Evolutionary conservation across 2,113 vertebrate species (phyloP).

Genomic region (Recurvirostra avosetta): DNA sequence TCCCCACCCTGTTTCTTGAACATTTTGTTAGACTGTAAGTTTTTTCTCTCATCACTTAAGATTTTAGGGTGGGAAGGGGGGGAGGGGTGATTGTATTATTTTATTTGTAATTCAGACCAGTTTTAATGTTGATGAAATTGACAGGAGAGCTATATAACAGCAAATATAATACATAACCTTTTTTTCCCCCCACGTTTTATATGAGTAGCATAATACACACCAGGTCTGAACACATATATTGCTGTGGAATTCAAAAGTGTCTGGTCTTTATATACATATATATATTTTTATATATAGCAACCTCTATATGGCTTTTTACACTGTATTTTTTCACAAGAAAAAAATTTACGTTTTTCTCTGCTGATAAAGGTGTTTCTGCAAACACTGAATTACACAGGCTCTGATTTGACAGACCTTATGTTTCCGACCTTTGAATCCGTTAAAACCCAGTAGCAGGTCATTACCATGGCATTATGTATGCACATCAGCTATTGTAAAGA

Average conservation of each 20-base stretch:
- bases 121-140: neutral
- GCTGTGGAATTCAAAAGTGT: neutral
- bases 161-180: neutral
- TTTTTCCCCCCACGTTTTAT: accelerated
- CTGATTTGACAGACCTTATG: neutral
- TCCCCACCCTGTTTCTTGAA: neutral
- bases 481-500: neutral
- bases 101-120: neutral
- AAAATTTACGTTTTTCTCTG: neutral
- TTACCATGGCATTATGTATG: neutral
- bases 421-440: neutral
- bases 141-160: neutral
- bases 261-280: neutral
- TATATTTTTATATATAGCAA: neutral
- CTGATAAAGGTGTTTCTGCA: neutral
- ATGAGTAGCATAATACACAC: neutral
- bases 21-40: neutral
- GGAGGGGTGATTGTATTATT: neutral
- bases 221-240: neutral
- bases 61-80: neutral
- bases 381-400: neutral
- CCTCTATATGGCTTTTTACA: neutral
- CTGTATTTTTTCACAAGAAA: neutral
- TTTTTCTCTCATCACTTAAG: neutral
- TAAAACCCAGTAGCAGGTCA: neutral